A percentile compares a stretch with the other conserved stretches of the same genome.
phyloP scores from a whole-genome alignment of 2,888 invertebrate species.

The Heliconius charithonia region DNA sequence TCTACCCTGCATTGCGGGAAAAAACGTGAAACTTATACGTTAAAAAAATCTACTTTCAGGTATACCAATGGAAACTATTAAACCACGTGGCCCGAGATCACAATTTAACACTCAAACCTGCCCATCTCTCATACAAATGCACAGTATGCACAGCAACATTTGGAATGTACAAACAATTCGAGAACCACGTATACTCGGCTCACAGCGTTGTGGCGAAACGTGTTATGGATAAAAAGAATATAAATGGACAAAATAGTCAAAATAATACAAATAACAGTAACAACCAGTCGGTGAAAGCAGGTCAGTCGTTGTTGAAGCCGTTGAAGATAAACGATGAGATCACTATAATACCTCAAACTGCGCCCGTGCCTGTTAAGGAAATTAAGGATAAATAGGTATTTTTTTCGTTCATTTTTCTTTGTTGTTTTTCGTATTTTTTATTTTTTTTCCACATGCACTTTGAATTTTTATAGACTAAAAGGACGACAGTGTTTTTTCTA shows the following conservation, averaged over 20 bases:
- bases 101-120: conserved; percentile 95
- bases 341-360: conserved; percentile 93
- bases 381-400: conserved; percentile 60
- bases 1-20: no score
- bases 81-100: conserved; percentile 97
- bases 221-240: conserved; percentile 69
- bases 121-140: conserved; percentile 96
- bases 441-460: no score
- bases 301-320: conserved; percentile 85
- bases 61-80: conserved; percentile 96
- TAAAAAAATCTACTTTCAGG: conserved; percentile 77
- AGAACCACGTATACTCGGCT: conserved; percentile 96
- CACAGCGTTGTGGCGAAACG: conserved; percentile 95
- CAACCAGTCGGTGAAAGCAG: conserved; percentile 44
- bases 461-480: no score
- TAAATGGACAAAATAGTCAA: conserved; percentile 50
- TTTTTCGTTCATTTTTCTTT: no score
- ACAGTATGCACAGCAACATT: conserved; percentile 97
- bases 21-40: no score
- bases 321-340: conserved; percentile 95
- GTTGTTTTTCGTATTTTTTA: no score
- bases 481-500: no score
- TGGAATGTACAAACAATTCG: conserved; percentile 97
- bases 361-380: conserved; percentile 59
- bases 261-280: not conserved